phyloP scores from a whole-genome alignment of 2,113 vertebrate species.

The Drymodes brunneopygia region DNA sequence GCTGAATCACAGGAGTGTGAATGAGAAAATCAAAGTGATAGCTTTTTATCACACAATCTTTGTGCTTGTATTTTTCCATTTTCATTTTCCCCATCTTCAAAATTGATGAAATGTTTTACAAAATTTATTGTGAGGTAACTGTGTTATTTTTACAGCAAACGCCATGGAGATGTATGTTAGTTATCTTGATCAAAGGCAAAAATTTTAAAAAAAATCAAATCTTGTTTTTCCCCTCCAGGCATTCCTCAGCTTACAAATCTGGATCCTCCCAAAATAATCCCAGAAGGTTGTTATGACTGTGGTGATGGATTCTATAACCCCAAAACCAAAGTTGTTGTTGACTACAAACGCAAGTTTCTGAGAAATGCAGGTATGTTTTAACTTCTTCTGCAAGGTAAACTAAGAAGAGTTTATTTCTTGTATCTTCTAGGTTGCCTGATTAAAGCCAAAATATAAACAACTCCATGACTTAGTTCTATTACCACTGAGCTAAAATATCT shows the following conservation, averaged over 20 bases:
- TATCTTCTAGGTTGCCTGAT: background rate
- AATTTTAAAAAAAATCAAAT: background rate
- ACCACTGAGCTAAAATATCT: background rate
- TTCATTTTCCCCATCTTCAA: background rate
- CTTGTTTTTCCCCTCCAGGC: constrained; percentile 64
- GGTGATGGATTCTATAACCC: constrained; percentile 93
- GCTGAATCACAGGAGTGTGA: background rate
- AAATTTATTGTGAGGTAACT: background rate
- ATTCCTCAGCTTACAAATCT: constrained; percentile 83
- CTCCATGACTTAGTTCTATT: background rate
- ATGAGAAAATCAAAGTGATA: background rate
- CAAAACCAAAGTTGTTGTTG: constrained; percentile 74
- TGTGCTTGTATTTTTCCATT: background rate
- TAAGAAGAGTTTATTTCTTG: background rate
- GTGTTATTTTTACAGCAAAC: background rate
- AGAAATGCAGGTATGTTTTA: constrained; percentile 84
- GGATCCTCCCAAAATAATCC: constrained; percentile 81
- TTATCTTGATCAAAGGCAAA: background rate
- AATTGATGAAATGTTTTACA: background rate
- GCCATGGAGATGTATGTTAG: background rate
- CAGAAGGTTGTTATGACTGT: constrained; percentile 86
- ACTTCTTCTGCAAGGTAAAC: background rate
- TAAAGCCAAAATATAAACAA: background rate
- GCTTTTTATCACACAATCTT: background rate
- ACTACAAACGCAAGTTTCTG: constrained; percentile 78